Conservation (phyloP, 2,113 vertebrate species). For the Salvelinus namaycush region DNA sequence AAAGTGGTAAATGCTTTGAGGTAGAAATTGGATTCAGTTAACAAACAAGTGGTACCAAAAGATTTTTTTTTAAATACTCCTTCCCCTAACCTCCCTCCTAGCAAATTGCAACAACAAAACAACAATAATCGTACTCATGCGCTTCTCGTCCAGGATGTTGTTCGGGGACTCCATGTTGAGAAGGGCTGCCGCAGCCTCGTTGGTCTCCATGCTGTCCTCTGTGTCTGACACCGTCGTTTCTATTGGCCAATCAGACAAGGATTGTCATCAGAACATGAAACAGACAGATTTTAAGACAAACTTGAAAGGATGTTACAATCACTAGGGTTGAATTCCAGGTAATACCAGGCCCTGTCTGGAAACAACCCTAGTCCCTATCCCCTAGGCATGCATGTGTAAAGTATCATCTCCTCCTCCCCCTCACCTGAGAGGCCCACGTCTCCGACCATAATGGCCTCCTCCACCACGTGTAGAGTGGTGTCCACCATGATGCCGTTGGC, state of each 20-base stretch:
- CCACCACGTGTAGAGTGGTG: conserved; percentile 77
- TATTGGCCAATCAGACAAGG: conserved; percentile 31
- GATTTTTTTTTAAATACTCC: too few relatives aligned
- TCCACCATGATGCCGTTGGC: conserved; percentile 82
- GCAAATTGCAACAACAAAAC: not conserved
- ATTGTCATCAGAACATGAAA: conserved; percentile 6
- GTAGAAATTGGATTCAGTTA: not conserved
- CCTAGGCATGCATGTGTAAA: not conserved
- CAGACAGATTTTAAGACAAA: not conserved
- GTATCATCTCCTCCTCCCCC: conserved; percentile 6
- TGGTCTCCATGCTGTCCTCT: conserved; percentile 79
- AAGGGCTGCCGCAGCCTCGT: conserved; percentile 78
- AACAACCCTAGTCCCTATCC: not conserved
- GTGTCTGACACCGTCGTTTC: conserved; percentile 70
- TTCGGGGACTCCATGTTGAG: conserved; percentile 86
- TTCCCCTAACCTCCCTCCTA: too few relatives aligned
- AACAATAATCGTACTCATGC: conserved; percentile 78
- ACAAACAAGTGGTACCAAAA: not conserved
- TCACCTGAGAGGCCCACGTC: conserved; percentile 80
- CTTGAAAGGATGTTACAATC: not conserved
- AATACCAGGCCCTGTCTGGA: not conserved
- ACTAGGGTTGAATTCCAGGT: not conserved
- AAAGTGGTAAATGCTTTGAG: not conserved
- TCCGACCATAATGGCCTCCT: conserved; percentile 79
- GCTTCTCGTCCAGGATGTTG: conserved; percentile 85